phyloP scores from a whole-genome alignment of 1,140 invertebrate species.

The Venustaconcha ellipsiformis region DNA sequence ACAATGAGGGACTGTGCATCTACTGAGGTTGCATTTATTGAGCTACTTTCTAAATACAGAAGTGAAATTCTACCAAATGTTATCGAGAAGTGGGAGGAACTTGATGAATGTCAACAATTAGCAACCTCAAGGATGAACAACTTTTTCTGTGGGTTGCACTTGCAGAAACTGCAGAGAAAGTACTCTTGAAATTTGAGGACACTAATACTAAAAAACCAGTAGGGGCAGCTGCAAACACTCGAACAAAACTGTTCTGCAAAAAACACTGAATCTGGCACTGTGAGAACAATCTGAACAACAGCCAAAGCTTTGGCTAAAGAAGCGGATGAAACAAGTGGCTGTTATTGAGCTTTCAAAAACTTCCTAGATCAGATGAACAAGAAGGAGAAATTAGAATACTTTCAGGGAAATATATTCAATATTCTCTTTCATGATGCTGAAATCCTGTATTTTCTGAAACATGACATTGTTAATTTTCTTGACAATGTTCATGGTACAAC shows the following conservation, averaged over 20 bases:
- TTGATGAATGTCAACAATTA: background rate
- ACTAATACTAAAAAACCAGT: background rate
- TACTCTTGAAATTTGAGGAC: background rate
- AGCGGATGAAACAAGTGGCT: slow-evolving; percentile 11
- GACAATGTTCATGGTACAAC: background rate
- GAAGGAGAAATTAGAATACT: background rate
- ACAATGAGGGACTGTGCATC: slow-evolving; percentile 11
- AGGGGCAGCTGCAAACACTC: background rate
- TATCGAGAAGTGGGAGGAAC: background rate
- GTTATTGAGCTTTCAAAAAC: background rate
- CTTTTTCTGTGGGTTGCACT: slow-evolving; percentile 8
- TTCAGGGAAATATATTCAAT: background rate
- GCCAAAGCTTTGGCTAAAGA: slow-evolving; percentile 5
- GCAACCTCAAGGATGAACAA: background rate
- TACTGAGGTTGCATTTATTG: slow-evolving; percentile 8
- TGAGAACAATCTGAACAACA: background rate
- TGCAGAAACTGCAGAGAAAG: slow-evolving; percentile 2
- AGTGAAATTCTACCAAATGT: background rate
- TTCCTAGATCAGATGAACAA: background rate
- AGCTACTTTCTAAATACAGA: slow-evolving; percentile 4
- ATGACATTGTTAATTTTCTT: background rate
- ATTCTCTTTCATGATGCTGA: slow-evolving; percentile 1
- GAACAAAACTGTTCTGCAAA: background rate
- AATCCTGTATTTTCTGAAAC: background rate
- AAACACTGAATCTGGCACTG: slow-evolving; percentile 4